Conservation (phyloP, 2,888 invertebrate genomes). For the Branchipolynoe longqiensis region DNA sequence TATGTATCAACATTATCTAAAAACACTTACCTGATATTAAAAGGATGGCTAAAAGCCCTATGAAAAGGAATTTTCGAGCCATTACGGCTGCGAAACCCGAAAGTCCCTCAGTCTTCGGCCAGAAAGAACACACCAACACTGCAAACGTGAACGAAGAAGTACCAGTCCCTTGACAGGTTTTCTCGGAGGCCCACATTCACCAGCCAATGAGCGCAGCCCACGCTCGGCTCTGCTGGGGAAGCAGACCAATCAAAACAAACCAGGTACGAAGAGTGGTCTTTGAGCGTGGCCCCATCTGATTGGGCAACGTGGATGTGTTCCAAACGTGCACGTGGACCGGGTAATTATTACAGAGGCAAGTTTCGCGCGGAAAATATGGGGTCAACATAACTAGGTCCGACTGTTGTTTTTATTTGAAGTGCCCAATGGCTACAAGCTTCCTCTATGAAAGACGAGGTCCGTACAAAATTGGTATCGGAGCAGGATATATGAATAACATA, state of each 20-base stretch:
- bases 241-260: conserved; percentile 32
- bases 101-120: conserved; percentile 56
- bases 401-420: too few species aligned
- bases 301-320: conserved; percentile 50
- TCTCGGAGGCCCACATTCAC: conserved; percentile 28
- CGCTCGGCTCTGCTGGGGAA: conserved; percentile 41
- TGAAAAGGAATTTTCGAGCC: conserved; percentile 65
- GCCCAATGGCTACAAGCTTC: too few species aligned
- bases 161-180: background rate
- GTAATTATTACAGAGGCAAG: too few species aligned
- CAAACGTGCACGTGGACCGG: conserved; percentile 28
- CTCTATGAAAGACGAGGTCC: too few species aligned
- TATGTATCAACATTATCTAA: conserved; percentile 9
- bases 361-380: too few species aligned
- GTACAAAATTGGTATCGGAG: too few species aligned
- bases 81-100: conserved; percentile 64
- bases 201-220: conserved; percentile 61
- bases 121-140: conserved; percentile 64
- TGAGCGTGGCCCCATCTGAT: conserved; percentile 59
- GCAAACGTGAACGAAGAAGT: conserved; percentile 57
- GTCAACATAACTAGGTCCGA: too few species aligned
- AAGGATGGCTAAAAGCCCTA: conserved; percentile 63
- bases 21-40: conserved; percentile 61
- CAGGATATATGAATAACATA: too few species aligned
- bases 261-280: conserved; percentile 35